Conservation (phyloP, 2,113 vertebrate genomes). For the Lathamus discolor region DNA sequence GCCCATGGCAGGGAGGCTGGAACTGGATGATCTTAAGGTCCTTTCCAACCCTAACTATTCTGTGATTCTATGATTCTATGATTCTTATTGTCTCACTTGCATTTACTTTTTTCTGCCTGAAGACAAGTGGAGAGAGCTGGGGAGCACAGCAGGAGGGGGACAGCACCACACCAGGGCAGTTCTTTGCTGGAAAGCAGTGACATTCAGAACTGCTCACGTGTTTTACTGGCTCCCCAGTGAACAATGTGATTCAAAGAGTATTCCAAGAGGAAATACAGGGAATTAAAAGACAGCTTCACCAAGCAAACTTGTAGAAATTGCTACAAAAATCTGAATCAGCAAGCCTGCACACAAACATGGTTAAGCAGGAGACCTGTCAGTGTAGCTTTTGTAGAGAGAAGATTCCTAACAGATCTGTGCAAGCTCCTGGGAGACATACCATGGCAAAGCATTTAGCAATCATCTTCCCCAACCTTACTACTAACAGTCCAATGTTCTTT, state of each 20-base stretch:
- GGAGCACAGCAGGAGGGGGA: not conserved
- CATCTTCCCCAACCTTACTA: not conserved
- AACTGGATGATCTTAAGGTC: no score
- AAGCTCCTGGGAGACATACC: not conserved
- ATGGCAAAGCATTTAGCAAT: not conserved
- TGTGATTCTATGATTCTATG: no score
- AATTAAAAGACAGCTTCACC: not conserved
- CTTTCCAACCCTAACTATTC: no score
- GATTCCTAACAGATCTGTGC: not conserved
- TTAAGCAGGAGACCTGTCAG: not conserved
- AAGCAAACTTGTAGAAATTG: not conserved
- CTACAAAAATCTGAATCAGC: not conserved
- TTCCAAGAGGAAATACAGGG: not conserved
- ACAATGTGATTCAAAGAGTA: not conserved
- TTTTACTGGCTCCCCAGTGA: not conserved
- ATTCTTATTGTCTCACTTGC: not conserved
- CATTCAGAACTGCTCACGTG: not conserved
- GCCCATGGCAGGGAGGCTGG: no score
- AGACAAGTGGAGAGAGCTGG: not conserved
- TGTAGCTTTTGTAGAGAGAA: not conserved
- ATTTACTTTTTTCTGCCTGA: not conserved
- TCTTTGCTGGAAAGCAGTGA: not conserved
- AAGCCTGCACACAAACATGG: not conserved
- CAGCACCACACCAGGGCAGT: not conserved
- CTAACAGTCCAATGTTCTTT: not conserved